Conservation (phyloP, 2,113 vertebrate species). For the Corvus moneduloides region DNA sequence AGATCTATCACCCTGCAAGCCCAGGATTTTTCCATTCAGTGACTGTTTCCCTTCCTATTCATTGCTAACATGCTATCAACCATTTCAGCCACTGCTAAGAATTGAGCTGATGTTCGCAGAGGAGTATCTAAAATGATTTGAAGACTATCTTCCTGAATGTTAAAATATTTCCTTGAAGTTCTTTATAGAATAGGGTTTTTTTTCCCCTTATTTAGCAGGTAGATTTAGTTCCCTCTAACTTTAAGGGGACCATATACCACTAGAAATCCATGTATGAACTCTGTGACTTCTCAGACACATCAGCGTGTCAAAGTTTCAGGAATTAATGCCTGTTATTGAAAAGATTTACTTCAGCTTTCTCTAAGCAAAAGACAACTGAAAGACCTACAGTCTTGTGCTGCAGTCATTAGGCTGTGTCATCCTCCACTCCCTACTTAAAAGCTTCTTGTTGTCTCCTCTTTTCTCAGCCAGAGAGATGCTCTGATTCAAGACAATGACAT, state of each 20-base stretch:
- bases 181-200: background rate
- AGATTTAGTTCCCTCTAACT: background rate
- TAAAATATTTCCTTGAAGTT: background rate
- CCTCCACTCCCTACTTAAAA: background rate
- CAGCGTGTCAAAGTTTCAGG: background rate
- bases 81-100: background rate
- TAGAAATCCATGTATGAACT: background rate
- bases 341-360: background rate
- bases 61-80: background rate
- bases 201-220: background rate
- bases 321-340: background rate
- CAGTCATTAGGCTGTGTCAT: background rate
- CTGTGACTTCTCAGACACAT: background rate
- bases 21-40: slow-evolving; percentile 1
- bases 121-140: background rate
- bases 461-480: background rate
- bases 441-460: background rate
- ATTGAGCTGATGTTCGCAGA: background rate
- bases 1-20: slow-evolving; percentile 18
- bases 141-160: background rate
- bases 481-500: background rate
- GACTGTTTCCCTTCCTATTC: background rate
- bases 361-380: background rate
- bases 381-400: background rate
- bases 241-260: accelerated